phyloP scores from a whole-genome alignment of 1,140 invertebrate species.

The Steinernema feltiae region DNA sequence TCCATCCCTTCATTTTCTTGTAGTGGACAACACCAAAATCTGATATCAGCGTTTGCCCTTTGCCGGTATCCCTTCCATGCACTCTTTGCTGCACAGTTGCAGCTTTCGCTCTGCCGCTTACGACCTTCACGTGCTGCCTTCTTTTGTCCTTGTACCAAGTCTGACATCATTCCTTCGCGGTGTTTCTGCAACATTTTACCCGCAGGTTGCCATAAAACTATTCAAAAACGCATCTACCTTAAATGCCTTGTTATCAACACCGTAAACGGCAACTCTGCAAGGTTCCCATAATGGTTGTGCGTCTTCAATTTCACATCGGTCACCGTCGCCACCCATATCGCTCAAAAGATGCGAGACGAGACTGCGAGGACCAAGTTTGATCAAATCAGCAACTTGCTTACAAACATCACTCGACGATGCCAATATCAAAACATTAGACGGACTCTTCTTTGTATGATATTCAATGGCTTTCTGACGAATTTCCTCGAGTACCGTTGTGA shows the following conservation, averaged over 20 bases:
- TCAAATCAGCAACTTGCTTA: neutral
- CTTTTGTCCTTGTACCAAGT: neutral
- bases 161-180: neutral
- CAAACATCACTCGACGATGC: neutral
- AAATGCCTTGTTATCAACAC: neutral
- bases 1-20: too few species aligned
- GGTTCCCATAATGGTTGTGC: neutral
- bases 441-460: neutral
- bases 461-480: neutral
- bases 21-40: neutral
- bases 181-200: neutral
- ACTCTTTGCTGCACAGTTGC: too few species aligned
- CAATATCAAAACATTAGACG: neutral
- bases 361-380: neutral
- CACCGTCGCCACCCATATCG: neutral
- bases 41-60: neutral
- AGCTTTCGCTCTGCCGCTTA: neutral
- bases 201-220: neutral
- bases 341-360: neutral
- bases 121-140: neutral
- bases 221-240: neutral
- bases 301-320: neutral
- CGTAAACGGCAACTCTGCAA: neutral
- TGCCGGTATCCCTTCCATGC: neutral
- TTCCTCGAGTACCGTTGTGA: neutral